phyloP scores from a whole-genome alignment of 2,113 vertebrate species.

The Hemichromis elongatus region DNA sequence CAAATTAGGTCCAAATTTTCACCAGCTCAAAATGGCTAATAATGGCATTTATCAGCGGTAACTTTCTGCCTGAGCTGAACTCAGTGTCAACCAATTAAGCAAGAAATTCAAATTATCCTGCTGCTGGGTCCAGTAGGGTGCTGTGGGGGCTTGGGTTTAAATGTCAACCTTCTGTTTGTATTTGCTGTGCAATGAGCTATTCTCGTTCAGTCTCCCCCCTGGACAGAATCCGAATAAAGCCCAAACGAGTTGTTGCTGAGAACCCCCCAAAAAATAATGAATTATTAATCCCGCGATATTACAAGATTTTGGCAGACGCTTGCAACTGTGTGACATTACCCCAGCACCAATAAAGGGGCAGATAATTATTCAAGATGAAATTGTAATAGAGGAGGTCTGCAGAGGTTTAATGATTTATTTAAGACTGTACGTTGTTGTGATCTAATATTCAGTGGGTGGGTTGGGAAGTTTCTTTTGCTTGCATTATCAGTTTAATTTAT shows the following conservation, averaged over 20 bases:
- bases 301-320: conserved; percentile 33
- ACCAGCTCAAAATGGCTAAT: neutral
- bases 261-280: neutral
- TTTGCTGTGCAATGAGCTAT: conserved; percentile 12
- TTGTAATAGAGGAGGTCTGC: conserved; percentile 31
- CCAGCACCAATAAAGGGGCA: neutral
- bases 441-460: conserved; percentile 61
- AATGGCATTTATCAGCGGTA: conserved; percentile 19
- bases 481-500: conserved; percentile 60
- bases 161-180: conserved; percentile 57
- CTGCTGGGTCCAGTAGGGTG: conserved; percentile 20
- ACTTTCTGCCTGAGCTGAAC: conserved; percentile 25
- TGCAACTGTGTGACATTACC: conserved; percentile 50
- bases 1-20: conserved; percentile 22
- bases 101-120: conserved; percentile 44
- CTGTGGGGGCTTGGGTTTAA: conserved; percentile 49
- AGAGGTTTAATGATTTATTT: conserved; percentile 60
- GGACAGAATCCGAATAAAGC: conserved; percentile 7
- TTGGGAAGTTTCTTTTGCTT: conserved; percentile 51
- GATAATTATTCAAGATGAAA: conserved; percentile 56
- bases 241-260: conserved; percentile 21
- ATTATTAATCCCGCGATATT: conserved; percentile 42
- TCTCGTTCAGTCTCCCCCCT: neutral
- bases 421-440: conserved; percentile 47
- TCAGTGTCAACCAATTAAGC: conserved; percentile 55